Base-by-base conservation (phyloP, 2,113 vertebrate genomes). In the Varanus komodoensis region DNA sequence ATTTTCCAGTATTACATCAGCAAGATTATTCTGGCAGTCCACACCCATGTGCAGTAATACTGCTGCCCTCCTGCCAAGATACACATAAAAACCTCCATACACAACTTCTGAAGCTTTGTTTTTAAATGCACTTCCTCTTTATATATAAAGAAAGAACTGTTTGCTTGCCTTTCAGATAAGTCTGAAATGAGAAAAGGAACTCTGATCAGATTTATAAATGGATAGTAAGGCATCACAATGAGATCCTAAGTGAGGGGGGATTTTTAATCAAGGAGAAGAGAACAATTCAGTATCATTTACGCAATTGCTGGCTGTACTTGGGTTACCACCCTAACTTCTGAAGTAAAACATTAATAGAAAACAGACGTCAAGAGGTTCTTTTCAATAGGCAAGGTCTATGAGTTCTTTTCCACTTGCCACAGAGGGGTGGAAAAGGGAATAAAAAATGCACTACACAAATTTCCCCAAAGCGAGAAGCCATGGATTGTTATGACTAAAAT, bases 1-100 rank as follows among this genome's bases (percentile, higher is more conserved):
- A 93, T 87, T 95, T 96, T 95, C 95, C 95, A 94, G 93, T 17
- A 90, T 95, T 93, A 94, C 95, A 93, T 96, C 95, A 96, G 91
- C 0, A 0, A 78, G 93, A 91, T 94, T 94, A 74, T 7, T 85
- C 91, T 91, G 90, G 91, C 95, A 90, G 90, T 93, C 94, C 95
- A 94, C 91, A 89, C 86, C 85, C 94, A 94, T 89, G 84, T 34
- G 89, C 88, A 79, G 92, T 84, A 92, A 92, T 81, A 80, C 88
- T 89, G 71, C 81, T 91, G 87, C 82, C 23, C 67, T 84, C 14
- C 57, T 87, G 92, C 92, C 95, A 93, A 93, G 88, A 89, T 90
- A 89, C 25, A 75, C 93, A 89, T 91, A 92, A 73, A 8, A 75
- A 44, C 89, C 71, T 86, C 78, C 78, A 86, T 80, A 92, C 64